Conservation (phyloP, 2,888 invertebrate genomes). For the Lasioglossum vierecki region DNA sequence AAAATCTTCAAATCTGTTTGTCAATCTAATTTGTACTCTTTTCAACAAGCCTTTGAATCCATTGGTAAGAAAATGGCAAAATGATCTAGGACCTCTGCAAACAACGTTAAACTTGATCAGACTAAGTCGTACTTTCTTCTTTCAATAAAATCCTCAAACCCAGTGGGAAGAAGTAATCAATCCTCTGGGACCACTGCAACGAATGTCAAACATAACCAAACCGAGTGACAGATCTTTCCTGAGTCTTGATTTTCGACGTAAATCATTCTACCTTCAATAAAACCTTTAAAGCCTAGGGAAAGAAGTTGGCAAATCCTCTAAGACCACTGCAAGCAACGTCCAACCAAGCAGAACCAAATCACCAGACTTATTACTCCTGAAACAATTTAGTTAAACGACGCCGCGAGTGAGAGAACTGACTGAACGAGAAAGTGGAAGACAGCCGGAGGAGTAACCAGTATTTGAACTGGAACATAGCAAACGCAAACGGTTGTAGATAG, state of each 20-base stretch:
- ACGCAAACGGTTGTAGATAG: conserved; percentile 45
- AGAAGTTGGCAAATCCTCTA: not conserved
- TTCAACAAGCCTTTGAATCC: not conserved
- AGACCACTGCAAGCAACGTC: not conserved
- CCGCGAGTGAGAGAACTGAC: not conserved
- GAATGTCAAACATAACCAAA: not conserved
- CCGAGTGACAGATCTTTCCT: not conserved
- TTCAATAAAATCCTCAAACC: not conserved
- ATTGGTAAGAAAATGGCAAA: not conserved
- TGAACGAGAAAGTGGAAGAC: conserved; percentile 25
- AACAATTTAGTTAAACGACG: conserved; percentile 28
- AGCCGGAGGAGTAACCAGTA: conserved; percentile 29
- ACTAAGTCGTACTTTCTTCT: not conserved
- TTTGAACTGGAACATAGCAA: conserved; percentile 59
- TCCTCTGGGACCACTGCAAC: not conserved
- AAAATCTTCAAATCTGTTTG: not conserved
- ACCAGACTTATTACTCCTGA: conserved; percentile 26
- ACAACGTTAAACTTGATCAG: not conserved
- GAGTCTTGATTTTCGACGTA: not conserved
- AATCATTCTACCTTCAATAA: not conserved
- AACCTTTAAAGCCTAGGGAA: not conserved
- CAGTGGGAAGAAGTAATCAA: not conserved
- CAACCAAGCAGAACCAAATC: not conserved
- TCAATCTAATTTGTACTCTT: not conserved
- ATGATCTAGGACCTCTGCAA: not conserved